These are phyloP conservation scores for Diloba caeruleocephala DNA, from an alignment of 2,888 invertebrate genomes.

Conservation along the genomic window DNA sequence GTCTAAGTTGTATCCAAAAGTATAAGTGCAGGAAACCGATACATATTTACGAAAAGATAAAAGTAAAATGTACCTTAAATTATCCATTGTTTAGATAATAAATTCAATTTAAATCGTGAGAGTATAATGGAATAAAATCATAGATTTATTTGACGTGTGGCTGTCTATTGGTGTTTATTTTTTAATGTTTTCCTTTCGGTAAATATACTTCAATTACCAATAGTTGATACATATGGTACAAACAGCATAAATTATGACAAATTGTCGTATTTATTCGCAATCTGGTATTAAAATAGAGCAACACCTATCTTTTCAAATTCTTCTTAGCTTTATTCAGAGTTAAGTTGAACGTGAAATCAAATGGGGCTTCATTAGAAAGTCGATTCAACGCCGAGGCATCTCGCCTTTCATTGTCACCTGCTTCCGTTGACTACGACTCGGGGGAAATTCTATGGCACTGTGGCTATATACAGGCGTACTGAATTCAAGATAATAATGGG, in stretches of 20 bases:
- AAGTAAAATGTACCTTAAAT: too few species aligned
- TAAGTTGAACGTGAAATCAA: constrained; percentile 48
- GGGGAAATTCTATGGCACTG: constrained; percentile 38
- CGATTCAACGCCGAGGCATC: constrained; percentile 43
- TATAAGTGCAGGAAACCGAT: constrained; percentile 4
- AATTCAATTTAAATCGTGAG: too few species aligned
- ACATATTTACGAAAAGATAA: background rate
- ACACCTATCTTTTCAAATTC: constrained; percentile 10
- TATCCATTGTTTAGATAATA: too few species aligned
- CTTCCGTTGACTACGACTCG: constrained; percentile 41
- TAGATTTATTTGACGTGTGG: too few species aligned
- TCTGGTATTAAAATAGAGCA: constrained; percentile 7
- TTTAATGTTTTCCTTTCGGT: too few species aligned
- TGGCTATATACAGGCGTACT: constrained; percentile 12
- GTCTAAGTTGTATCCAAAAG: constrained; percentile 15
- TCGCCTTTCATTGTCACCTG: constrained; percentile 50
- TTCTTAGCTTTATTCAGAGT: constrained; percentile 17
- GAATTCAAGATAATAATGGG: constrained; percentile 38
- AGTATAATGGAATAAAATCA: too few species aligned
- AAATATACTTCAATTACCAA: constrained; percentile 4
- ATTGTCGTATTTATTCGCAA: background rate
- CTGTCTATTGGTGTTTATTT: too few species aligned
- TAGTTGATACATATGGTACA: constrained; percentile 4
- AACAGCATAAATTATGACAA: background rate
- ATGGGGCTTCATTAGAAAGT: constrained; percentile 52